Evolutionary conservation across 1,140 invertebrate genomes (phyloP), one percentile per base, ranked within the genome.

Genomic region (Ostrea denselamellosa): DNA sequence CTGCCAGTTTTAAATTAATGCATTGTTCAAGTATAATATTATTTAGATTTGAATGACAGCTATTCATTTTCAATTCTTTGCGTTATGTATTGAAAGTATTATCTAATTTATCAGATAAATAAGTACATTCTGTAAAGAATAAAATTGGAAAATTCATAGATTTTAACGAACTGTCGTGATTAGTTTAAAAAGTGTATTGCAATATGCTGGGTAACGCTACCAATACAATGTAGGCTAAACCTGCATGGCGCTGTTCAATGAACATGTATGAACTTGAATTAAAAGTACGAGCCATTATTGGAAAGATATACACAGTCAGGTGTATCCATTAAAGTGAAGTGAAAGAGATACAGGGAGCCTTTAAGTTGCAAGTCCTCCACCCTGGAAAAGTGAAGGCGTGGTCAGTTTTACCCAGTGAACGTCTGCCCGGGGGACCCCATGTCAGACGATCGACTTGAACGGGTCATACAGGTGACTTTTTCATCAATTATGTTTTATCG

Each of bases 231-330:
- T n/a, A n/a, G n/a, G n/a, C 19, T 58, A 58, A 58, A 58, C 56
- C 56, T 58, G 3, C 56, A 4, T 62, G 56, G 56, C 56, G 56
- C 56, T 62, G 56, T 62, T 62, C 56, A 77, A 34, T 62, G 22
- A 25, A 77, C 68, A 25, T 77, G 68, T 77, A 77, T 34, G 28
- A 77, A 77, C 68, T 34, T 28, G 68, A 77, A 77, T 77, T 28
- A 77, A 77, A n/a, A 77, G 68, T 77, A 25, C 68, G 22, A 77
- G 68, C 68, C 68, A 77, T 77, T 77, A 77, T 77, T 77, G 68
- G 68, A 77, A 77, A 68, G 28, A 25, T 77, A 14, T 77, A 12
- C 68, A 77, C 68, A 22, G 68, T 28, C 22, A 77, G 68, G 68
- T 77, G 68, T 77, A 34, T 77, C 5, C n/a, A 17, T 7, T 62